phyloP scores from a whole-genome alignment of 1,140 invertebrate species.

The Sminthurinus signatus region DNA sequence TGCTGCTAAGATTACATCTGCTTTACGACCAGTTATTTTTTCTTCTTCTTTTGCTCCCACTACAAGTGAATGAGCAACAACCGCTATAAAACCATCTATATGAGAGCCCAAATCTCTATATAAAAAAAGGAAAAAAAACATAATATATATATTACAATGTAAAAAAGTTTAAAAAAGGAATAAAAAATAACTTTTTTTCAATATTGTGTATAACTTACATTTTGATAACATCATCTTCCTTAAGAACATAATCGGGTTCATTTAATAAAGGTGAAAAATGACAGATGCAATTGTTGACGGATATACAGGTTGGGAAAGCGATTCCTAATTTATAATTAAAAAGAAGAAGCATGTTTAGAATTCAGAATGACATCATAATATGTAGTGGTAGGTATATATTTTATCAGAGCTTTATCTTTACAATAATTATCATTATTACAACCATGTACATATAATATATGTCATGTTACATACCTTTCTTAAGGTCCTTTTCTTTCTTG shows the following conservation, averaged over 20 bases:
- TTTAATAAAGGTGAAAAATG: slow-evolving; percentile 93
- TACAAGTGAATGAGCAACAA: slow-evolving; percentile 92
- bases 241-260: slow-evolving; percentile 80
- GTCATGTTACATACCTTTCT: slow-evolving; percentile 72
- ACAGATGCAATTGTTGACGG: slow-evolving; percentile 98
- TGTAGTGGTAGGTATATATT: too few relatives aligned
- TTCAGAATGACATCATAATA: too few relatives aligned
- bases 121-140: slow-evolving; percentile 43
- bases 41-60: slow-evolving; percentile 67
- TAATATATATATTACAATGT: background rate
- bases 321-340: too few relatives aligned
- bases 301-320: slow-evolving; percentile 97
- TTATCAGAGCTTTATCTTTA: too few relatives aligned
- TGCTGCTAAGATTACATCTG: slow-evolving; percentile 92
- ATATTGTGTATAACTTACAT: slow-evolving; percentile 65
- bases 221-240: slow-evolving; percentile 94
- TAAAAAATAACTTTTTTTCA: background rate
- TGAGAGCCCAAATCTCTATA: slow-evolving; percentile 95
- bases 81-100: slow-evolving; percentile 97
- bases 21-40: slow-evolving; percentile 76
- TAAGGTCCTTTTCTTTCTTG: slow-evolving; percentile 97
- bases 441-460: too few relatives aligned
- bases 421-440: too few relatives aligned
- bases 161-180: slow-evolving; percentile 43
- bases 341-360: too few relatives aligned